Evolutionary conservation across 35 echinoderm and acorn worm genomes (phyloP), one percentile per base, ranked within the genome.

Genomic region (Lytechinus variegatus): DNA sequence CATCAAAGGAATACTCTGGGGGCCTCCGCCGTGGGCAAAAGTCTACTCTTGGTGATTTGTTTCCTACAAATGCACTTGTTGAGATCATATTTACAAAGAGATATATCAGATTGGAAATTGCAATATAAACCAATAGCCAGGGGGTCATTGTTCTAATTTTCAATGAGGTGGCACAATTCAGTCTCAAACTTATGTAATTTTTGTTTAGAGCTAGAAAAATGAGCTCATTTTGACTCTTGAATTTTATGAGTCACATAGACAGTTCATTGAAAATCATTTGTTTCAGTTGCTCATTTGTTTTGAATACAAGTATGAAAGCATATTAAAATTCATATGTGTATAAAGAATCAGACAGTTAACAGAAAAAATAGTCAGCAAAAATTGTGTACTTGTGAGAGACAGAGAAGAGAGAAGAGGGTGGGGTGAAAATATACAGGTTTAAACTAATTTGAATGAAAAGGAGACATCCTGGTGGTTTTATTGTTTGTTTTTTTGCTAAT

Each of bases 141-240:
- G n/a, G 66, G 66, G 19, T 79, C 66, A 79, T 79, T 79, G 66
- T 24, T 79, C 66, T 79, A 24, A 79, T 79, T 79, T 79, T 24
- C 66, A 79, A n/a, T 79, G 66, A 79, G 66, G 66, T 79, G 66
- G n/a, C 66, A 79, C 66, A 79, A 79, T 79, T 79, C n/a, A 79
- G 6, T 79, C 66, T 79, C 66, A n/a, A 79, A 79, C 66, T 79
- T 79, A 79, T 79, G 66, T 79, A 79, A 79, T 79, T 79, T 79
- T 44, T 79, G 66, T 24, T 1, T 79, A 79, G 66, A 79, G 3
- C 13, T 21, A 71, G 61, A 58, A 58, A 58, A 58, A 11, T 71
- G 5, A 7, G 19, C 21, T n/a, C 19, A n/a, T 5, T 3, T 79
- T 24, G 66, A 24, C 66, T 79, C 1, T 4, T n/a, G 21, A 79